Evolutionary conservation across 2,797 vertebrate genomes (phyloP).

Genomic region (Moxostoma hubbsi): DNA sequence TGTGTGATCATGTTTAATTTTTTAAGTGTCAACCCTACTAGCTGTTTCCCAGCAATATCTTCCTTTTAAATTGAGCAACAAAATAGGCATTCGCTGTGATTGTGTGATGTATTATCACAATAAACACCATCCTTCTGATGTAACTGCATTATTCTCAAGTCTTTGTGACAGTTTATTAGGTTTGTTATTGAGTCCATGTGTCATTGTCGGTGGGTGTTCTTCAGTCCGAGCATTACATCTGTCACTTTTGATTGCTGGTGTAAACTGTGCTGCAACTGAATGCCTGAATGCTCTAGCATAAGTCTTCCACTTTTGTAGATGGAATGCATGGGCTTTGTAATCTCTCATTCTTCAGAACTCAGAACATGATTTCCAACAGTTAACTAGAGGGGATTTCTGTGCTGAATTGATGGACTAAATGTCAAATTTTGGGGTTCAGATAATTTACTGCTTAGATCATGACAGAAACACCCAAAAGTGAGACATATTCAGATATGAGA

Average conservation of each 20-base stretch:
- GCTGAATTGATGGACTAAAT: no score
- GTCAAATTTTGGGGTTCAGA: no score
- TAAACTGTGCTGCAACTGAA: conserved; percentile 34
- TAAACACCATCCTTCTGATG: conserved; percentile 30
- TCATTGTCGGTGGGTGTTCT: conserved; percentile 50
- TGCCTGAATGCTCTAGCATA: conserved; percentile 10
- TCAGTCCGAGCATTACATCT: conserved; percentile 35
- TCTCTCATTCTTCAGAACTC: conserved; percentile 36
- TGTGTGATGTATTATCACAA: conserved; percentile 38
- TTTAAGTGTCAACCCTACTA: neutral
- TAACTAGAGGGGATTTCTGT: neutral
- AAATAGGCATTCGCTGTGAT: neutral
- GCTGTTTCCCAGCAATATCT: neutral
- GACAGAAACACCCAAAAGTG: no score
- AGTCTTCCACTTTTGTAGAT: conserved; percentile 26
- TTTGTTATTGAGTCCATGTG: conserved; percentile 53
- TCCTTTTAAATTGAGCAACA: conserved; percentile 2
- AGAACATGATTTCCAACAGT: neutral
- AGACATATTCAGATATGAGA: no score
- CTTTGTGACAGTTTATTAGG: conserved; percentile 50
- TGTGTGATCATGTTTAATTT: no score
- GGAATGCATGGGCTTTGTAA: neutral
- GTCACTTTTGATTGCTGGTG: conserved; percentile 48
- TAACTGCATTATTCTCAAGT: conserved; percentile 41
- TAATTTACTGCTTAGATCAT: no score